phyloP scores from a whole-genome alignment of 2,888 invertebrate species.

The Phorcus lineatus region DNA sequence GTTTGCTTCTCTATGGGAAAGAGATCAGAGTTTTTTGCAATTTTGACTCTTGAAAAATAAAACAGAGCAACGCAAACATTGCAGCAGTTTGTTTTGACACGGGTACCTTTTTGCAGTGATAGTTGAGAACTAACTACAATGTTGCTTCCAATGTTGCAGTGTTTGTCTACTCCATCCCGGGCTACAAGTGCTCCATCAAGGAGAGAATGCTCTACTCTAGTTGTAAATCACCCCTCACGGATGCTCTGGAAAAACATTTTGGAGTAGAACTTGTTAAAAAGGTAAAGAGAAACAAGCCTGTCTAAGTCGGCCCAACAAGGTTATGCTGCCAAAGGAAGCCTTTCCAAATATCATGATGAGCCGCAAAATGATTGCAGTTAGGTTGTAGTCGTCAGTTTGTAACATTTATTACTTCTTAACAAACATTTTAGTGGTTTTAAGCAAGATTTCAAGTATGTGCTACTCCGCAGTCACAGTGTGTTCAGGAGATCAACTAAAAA shows the following conservation, averaged over 20 bases:
- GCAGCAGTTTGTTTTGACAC: neutral
- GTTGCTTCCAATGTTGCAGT: conserved; percentile 79
- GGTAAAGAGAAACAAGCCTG: conserved; percentile 77
- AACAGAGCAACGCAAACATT: neutral
- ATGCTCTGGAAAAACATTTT: conserved; percentile 84
- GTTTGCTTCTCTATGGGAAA: no score
- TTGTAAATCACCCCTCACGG: conserved; percentile 92
- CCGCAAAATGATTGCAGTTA: no score
- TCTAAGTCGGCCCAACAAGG: no score
- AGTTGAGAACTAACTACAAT: neutral
- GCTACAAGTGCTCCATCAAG: conserved; percentile 95
- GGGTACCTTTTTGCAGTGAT: neutral
- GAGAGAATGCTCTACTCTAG: conserved; percentile 99
- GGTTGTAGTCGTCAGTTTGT: no score
- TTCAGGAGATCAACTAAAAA: no score
- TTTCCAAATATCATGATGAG: no score
- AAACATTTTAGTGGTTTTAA: no score
- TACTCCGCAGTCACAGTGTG: no score
- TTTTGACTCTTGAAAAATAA: no score
- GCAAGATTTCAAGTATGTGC: no score
- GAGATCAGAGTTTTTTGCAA: no score
- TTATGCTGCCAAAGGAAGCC: no score
- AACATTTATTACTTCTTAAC: neutral
- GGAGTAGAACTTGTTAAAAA: conserved; percentile 90
- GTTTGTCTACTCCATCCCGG: conserved; percentile 99